These are phyloP conservation scores for Poeciliopsis retropinna DNA, from an alignment of 2,113 vertebrate species.

Conservation along the genomic window DNA sequence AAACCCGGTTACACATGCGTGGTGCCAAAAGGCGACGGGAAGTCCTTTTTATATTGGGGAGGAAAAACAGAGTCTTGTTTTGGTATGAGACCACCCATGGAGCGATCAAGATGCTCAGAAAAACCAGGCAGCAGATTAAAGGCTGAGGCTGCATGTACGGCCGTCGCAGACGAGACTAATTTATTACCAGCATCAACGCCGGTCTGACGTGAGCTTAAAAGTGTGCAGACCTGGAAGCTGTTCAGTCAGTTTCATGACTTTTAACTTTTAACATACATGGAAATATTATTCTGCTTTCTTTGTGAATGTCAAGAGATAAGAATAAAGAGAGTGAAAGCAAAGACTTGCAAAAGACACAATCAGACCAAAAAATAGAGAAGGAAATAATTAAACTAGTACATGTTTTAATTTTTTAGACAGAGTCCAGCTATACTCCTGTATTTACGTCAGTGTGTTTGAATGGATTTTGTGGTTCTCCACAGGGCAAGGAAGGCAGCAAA, in stretches of 20 bases:
- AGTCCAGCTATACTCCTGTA: too few relatives aligned
- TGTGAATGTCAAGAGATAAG: background rate
- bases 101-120: background rate
- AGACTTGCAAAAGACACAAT: too few relatives aligned
- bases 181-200: background rate
- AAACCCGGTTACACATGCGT: too few relatives aligned
- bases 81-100: slow-evolving; percentile 3
- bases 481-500: too few relatives aligned
- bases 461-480: too few relatives aligned
- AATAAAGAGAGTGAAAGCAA: background rate
- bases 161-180: background rate
- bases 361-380: too few relatives aligned
- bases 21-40: background rate
- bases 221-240: background rate
- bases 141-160: background rate
- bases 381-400: too few relatives aligned
- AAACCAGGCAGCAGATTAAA: slow-evolving; percentile 8
- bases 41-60: slow-evolving; percentile 4
- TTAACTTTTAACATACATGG: background rate
- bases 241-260: background rate
- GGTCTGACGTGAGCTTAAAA: background rate
- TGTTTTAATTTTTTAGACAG: too few relatives aligned
- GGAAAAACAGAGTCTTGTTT: slow-evolving; percentile 9
- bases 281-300: slow-evolving; percentile 4
- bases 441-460: too few relatives aligned